A percentile compares a stretch with the other conserved stretches of the same genome.
Evolutionary conservation across 2,113 vertebrate genomes (phyloP).

Genomic region (Gymnogyps californianus): DNA sequence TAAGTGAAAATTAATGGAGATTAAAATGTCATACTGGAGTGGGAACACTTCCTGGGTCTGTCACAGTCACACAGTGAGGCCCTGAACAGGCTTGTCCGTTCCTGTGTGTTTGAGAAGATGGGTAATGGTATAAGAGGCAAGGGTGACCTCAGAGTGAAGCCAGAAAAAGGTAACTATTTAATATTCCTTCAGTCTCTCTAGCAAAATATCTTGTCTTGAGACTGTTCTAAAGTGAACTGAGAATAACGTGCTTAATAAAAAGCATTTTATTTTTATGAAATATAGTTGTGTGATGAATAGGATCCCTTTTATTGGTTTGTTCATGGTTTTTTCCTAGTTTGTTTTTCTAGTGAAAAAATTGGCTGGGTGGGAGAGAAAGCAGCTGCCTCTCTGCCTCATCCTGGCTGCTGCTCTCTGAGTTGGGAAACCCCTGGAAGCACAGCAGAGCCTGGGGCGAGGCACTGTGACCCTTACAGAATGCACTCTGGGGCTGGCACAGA

Average conservation of each 20-base stretch:
- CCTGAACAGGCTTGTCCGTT: neutral
- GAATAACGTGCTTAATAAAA: neutral
- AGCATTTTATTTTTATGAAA: neutral
- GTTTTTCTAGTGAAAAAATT: neutral
- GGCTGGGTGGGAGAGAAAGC: neutral
- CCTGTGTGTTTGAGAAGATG: neutral
- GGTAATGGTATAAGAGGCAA: neutral
- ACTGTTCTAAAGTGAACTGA: neutral
- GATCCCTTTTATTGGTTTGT: neutral
- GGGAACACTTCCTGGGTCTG: neutral
- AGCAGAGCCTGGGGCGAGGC: neutral
- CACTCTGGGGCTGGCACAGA: neutral
- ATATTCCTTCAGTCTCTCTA: neutral
- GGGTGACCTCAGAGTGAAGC: neutral
- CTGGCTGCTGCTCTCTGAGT: neutral
- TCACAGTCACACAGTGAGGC: neutral
- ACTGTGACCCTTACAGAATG: neutral
- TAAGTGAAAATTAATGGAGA: neutral
- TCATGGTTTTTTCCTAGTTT: neutral
- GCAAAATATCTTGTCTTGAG: neutral
- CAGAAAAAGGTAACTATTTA: neutral
- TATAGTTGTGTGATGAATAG: neutral
- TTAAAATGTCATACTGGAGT: neutral
- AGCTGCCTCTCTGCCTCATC: neutral
- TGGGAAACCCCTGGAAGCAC: neutral